Percentiles rank a stretch among this genome's conserved stretches.
These are phyloP conservation scores for Erpobdella octoculata DNA, from an alignment of 2,888 invertebrate genomes.

Conservation along the genomic window DNA sequence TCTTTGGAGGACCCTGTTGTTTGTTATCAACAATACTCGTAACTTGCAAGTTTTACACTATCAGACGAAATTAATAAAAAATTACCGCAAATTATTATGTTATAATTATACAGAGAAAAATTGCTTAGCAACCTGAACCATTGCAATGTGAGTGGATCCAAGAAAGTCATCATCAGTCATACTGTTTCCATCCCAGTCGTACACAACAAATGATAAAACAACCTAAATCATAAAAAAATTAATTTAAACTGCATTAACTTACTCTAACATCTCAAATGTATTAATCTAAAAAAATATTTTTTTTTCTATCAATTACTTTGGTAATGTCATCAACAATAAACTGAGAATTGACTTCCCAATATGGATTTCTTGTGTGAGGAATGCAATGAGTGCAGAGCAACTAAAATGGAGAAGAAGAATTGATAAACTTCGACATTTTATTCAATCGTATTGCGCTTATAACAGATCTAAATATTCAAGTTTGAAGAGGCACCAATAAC, in stretches of 20 bases:
- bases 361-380: conserved; percentile 53
- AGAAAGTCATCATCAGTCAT: conserved; percentile 56
- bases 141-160: conserved; percentile 54
- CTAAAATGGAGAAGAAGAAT: too few species aligned
- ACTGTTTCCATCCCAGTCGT: conserved; percentile 56
- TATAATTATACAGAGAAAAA: too few species aligned
- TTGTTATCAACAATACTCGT: too few species aligned
- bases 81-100: too few species aligned
- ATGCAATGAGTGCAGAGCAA: conserved; percentile 57
- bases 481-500: too few species aligned
- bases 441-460: too few species aligned
- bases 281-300: neutral
- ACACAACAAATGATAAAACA: conserved; percentile 54
- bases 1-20: neutral
- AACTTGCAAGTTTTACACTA: too few species aligned
- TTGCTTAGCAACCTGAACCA: conserved; percentile 38
- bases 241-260: neutral
- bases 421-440: too few species aligned
- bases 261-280: neutral
- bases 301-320: conserved; percentile 45
- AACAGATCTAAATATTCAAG: too few species aligned
- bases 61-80: too few species aligned
- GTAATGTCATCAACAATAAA: conserved; percentile 56
- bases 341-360: conserved; percentile 56
- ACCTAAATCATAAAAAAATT: conserved; percentile 39